Evolutionary conservation across 2,797 vertebrate genomes (phyloP), one percentile per base, ranked within the genome.

Genomic region (Microctenopoma steveboyesi): DNA sequence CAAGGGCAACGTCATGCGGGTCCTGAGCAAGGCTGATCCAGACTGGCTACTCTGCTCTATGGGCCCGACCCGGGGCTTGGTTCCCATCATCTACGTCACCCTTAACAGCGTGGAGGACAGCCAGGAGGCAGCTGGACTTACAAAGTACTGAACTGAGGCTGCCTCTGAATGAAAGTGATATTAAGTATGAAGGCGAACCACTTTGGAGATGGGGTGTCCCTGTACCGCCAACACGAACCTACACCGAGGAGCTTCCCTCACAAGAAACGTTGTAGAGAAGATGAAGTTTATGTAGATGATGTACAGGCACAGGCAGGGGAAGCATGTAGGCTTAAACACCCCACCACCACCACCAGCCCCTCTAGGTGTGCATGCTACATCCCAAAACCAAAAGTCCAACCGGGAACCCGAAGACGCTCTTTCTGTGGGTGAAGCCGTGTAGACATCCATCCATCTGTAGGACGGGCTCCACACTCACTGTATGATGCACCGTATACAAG

Each of bases 41-140:
- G 96, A 98, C 87, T 98, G 96, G 95, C 93, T 98, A 81, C 90
- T 92, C 68, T 97, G 97, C 78, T 92, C 94, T 30, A 89, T 94
- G 12, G 95, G 94, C 58, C 86, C 92, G 0, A 81, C 86, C 66
- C 92, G 64, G 27, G 96, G 97, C 61, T 84, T 99, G 75, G 97
- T 98, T 52, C 97, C 97, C 74, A 92, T 97, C 85, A 92, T 96
- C 90, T 98, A 97, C 0, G 95, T 99, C 82, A 96, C 96, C 51
- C 90, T 95, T 42, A 79, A 59, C 1, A 14, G 74, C 63, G 60
- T 35, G 55, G 92, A 92, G 75, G 91, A 92, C 57, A 81, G 81
- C 54, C 84, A 48, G 58, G 87, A 79, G 0, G 63, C 72, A 28
- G 1, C 33, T 1, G 48, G 62, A 45, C 69, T 48, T 18, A 7